Conservation (phyloP, 2,113 vertebrate species). For the Neolamprologus hecqui region DNA sequence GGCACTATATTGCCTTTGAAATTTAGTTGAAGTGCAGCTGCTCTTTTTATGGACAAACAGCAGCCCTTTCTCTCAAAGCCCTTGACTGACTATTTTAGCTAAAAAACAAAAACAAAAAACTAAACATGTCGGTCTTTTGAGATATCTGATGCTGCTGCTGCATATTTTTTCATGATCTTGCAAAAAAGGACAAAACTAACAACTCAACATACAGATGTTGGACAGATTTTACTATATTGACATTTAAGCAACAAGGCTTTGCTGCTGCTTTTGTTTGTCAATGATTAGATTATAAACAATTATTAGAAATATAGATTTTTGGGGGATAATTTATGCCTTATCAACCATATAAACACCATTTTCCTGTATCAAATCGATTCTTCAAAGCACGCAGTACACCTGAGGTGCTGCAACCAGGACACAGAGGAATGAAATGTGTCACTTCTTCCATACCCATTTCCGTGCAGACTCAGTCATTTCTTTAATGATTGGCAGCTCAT, state of each 20-base stretch:
- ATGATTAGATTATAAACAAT: neutral
- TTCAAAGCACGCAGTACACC: neutral
- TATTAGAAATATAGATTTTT: neutral
- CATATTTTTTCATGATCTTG: neutral
- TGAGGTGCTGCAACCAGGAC: neutral
- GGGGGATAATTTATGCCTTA: neutral
- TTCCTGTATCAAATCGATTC: neutral
- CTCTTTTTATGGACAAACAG: neutral
- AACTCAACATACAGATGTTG: neutral
- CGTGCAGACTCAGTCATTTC: constrained; percentile 7
- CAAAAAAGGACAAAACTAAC: neutral
- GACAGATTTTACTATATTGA: neutral
- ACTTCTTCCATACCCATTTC: neutral
- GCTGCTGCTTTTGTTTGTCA: neutral
- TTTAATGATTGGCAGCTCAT: constrained; percentile 26
- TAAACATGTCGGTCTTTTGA: neutral
- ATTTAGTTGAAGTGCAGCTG: neutral
- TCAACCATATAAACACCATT: neutral
- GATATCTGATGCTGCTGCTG: neutral
- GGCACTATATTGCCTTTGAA: neutral
- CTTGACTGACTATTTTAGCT: neutral
- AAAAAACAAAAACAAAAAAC: neutral
- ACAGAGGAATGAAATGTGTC: neutral
- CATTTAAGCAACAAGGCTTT: neutral
- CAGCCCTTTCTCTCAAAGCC: neutral